Evolutionary conservation across 1,140 invertebrate species (phyloP).

Genomic region (Scaptomyza pallida): DNA sequence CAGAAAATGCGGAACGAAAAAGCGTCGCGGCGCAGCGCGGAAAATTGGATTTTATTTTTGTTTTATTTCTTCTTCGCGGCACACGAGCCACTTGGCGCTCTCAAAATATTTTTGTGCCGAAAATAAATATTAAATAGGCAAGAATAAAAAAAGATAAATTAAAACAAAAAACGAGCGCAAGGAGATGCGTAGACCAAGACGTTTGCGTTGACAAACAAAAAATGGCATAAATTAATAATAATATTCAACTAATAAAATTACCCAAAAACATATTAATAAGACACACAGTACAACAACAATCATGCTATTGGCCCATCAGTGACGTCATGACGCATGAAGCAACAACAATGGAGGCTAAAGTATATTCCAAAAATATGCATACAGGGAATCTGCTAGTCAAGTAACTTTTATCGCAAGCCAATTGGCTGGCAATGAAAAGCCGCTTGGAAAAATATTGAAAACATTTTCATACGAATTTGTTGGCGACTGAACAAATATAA

Average conservation of each 20-base stretch:
- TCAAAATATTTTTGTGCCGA: conserved; percentile 48
- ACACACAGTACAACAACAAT: conserved; percentile 15
- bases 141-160: conserved; percentile 16
- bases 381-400: conserved; percentile 1
- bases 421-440: conserved; percentile 47
- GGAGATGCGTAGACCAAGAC: conserved; percentile 19
- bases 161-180: conserved; percentile 2
- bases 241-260: conserved; percentile 52
- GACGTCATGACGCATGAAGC: conserved; percentile 48
- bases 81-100: conserved; percentile 45
- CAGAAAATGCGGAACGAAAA: conserved; percentile 31
- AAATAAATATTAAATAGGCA: conserved; percentile 49
- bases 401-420: conserved; percentile 3
- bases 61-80: conserved; percentile 8
- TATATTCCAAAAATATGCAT: neutral
- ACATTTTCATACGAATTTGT: conserved; percentile 1
- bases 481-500: neutral
- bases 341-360: neutral
- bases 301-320: conserved; percentile 28
- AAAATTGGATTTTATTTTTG: conserved; percentile 26
- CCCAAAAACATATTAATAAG: conserved; percentile 14
- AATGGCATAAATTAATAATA: conserved; percentile 79
- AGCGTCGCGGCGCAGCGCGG: no score
- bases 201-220: conserved; percentile 68
- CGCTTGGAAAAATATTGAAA: conserved; percentile 21